phyloP scores from a whole-genome alignment of 2,113 vertebrate genomes.

The Sinocyclocheilus anshuiensis region DNA sequence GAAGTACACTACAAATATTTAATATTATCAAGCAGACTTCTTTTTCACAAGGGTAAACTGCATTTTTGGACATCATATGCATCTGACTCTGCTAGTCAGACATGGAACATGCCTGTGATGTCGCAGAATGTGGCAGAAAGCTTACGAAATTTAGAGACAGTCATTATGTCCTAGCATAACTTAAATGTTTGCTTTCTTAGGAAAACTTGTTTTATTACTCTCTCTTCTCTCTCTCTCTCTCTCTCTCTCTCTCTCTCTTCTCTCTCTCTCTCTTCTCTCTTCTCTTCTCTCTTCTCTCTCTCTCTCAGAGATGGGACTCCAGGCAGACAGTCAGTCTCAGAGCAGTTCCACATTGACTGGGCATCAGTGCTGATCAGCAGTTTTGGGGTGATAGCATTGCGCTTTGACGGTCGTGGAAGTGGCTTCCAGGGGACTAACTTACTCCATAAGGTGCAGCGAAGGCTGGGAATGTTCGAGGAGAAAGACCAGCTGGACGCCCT shows the following conservation, averaged over 20 bases:
- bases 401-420: slow-evolving; percentile 87
- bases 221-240: no score
- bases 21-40: no score
- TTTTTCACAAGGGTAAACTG: neutral
- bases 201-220: neutral
- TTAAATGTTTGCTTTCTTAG: neutral
- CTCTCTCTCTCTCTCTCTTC: no score
- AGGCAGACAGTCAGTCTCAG: slow-evolving; percentile 86
- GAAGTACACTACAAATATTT: neutral
- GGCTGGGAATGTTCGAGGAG: slow-evolving; percentile 84
- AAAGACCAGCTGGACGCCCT: slow-evolving; percentile 87
- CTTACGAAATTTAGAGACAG: neutral
- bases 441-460: slow-evolving; percentile 85
- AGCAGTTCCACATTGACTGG: slow-evolving; percentile 89
- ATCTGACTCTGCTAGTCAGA: neutral
- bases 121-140: neutral
- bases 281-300: neutral
- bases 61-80: neutral
- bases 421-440: slow-evolving; percentile 92
- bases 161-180: neutral
- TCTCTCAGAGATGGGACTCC: slow-evolving; percentile 83
- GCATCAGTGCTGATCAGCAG: slow-evolving; percentile 89
- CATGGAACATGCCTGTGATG: neutral
- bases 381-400: slow-evolving; percentile 82
- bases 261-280: no score